These are phyloP conservation scores for Caenorhabditis remanei DNA, from an alignment of 1,140 invertebrate genomes.

Conservation along the genomic window DNA sequence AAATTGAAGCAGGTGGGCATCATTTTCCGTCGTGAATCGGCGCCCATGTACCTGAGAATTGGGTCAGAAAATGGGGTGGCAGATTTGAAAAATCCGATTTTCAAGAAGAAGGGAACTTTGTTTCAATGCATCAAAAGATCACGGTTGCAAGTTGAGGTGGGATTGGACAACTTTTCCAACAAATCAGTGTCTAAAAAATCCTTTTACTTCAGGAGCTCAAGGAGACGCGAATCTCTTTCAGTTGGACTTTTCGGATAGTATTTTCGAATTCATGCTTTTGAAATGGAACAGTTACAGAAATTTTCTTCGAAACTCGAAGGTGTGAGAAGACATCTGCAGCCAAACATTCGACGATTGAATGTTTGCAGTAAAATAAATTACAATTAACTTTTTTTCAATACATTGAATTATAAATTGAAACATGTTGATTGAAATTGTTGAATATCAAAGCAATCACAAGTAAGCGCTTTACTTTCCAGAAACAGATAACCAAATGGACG, in stretches of 20 bases:
- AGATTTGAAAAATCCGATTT: background rate
- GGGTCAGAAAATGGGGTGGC: background rate
- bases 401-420: background rate
- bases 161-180: too few species aligned
- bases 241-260: too few species aligned
- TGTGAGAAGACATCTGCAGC: too few species aligned
- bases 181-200: too few species aligned
- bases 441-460: background rate
- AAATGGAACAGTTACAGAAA: too few species aligned
- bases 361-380: too few species aligned
- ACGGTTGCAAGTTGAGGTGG: background rate
- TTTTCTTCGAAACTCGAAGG: too few species aligned
- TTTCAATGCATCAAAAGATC: constrained; percentile 48
- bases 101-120: background rate
- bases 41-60: constrained; percentile 56
- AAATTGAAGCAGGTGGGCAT: constrained; percentile 60
- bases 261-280: too few species aligned
- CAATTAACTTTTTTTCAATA: too few species aligned
- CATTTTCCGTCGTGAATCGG: constrained; percentile 46
- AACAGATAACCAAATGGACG: constrained; percentile 50
- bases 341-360: too few species aligned
- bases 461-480: constrained; percentile 15
- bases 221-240: too few species aligned
- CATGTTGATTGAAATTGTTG: background rate
- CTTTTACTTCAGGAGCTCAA: too few species aligned